Conservation (phyloP, 2,888 invertebrate species). For the Chrysotoxum bicinctum region DNA sequence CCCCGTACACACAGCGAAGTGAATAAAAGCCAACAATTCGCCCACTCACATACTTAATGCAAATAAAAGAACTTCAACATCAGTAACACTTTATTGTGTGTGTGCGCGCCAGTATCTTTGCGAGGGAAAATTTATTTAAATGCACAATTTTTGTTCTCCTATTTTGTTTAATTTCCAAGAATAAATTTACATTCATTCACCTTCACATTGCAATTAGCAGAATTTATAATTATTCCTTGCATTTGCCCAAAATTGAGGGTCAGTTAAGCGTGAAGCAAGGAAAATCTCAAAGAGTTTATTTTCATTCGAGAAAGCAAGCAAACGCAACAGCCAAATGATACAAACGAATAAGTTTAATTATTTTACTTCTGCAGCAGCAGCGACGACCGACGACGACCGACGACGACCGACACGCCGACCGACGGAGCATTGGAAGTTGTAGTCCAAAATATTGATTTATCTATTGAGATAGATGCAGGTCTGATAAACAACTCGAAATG, state of each 20-base stretch:
- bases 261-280: background rate
- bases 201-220: constrained; percentile 35
- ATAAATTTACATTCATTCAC: constrained; percentile 40
- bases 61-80: constrained; percentile 12
- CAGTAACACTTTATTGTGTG: background rate
- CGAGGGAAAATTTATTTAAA: constrained; percentile 12
- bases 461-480: constrained; percentile 17
- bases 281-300: constrained; percentile 40
- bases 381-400: background rate
- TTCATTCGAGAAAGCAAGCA: constrained; percentile 17
- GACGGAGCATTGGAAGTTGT: background rate
- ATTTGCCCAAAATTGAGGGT: constrained; percentile 18
- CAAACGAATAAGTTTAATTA: constrained; percentile 39
- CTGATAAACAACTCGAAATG: constrained; percentile 26
- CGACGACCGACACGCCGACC: too few relatives aligned
- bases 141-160: background rate
- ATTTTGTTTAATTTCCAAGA: constrained; percentile 36
- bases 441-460: constrained; percentile 47
- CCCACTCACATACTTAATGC: background rate
- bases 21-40: constrained; percentile 21
- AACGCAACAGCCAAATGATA: constrained; percentile 16
- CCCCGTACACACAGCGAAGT: background rate
- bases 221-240: constrained; percentile 34
- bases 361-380: constrained; percentile 29
- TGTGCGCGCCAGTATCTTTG: background rate